Evolutionary conservation across 2,888 invertebrate species (phyloP), one percentile per base, ranked within the genome.

Genomic region (Himalopsyche kuldschensis): DNA sequence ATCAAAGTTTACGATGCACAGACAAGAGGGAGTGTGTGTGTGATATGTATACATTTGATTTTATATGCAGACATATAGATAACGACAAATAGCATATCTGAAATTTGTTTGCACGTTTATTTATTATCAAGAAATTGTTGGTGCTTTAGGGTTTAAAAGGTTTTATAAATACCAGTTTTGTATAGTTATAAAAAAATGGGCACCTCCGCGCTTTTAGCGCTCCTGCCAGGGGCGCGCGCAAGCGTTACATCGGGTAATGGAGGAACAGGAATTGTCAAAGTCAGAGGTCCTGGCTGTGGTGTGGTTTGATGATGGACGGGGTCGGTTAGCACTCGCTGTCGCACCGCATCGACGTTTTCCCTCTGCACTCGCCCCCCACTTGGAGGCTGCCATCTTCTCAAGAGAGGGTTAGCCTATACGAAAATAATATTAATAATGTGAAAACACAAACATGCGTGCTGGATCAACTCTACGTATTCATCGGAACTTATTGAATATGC

Each of bases 391-490:
- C 77, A 88, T 85, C 89, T 91, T 31, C 90, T 86, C 78, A 92
- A 87, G 32, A 93, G 87, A 0, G 93, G 92, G 88, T 93, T 93
- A 15, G 84, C 79, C 84, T 84, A 24, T 41, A 41, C 2, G 6
- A 32, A 1, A 32, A 32, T 32, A 41, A n/a, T n/a, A n/a, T n/a
- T n/a, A n/a, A n/a, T n/a, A n/a, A n/a, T n/a, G n/a, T n/a, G n/a
- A n/a, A n/a, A n/a, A n/a, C n/a, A n/a, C n/a, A n/a, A n/a, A n/a
- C n/a, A n/a, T n/a, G n/a, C n/a, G n/a, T n/a, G n/a, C n/a, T n/a
- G n/a, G n/a, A n/a, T n/a, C n/a, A n/a, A n/a, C n/a, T n/a, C n/a
- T n/a, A n/a, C n/a, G n/a, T n/a, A n/a, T n/a, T n/a, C n/a, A n/a
- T n/a, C n/a, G n/a, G n/a, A n/a, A n/a, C n/a, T n/a, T n/a, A n/a